Evolutionary conservation across 2,888 invertebrate genomes (phyloP).

Genomic region (Melieria omissa): DNA sequence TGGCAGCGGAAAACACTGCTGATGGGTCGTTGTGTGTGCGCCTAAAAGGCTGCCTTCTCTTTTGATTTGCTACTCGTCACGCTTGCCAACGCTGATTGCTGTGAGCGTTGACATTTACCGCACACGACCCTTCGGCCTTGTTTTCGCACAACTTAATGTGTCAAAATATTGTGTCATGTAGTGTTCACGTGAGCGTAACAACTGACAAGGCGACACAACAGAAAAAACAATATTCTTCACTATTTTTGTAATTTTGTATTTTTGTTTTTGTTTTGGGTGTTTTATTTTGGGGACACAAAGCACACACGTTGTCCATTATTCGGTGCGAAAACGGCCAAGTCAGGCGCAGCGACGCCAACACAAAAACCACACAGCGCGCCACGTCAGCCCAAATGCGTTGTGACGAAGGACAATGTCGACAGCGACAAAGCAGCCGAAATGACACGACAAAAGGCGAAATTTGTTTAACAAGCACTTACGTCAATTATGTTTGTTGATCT

Average conservation of each 20-base stretch:
- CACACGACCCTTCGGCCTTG: neutral
- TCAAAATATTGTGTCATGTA: too few relatives aligned
- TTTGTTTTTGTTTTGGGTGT: conserved; percentile 15
- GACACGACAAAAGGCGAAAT: conserved; percentile 39
- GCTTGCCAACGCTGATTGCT: conserved; percentile 1
- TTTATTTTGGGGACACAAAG: conserved; percentile 10
- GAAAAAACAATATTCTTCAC: too few relatives aligned
- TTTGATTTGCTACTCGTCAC: conserved; percentile 18
- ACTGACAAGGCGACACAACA: too few relatives aligned
- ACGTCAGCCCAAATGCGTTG: neutral
- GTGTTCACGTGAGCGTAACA: too few relatives aligned
- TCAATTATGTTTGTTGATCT: conserved; percentile 51
- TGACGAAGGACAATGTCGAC: conserved; percentile 23
- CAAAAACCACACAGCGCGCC: conserved; percentile 17
- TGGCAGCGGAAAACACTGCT: too few relatives aligned
- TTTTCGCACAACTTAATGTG: too few relatives aligned
- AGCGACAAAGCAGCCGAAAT: too few relatives aligned
- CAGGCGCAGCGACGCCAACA: neutral
- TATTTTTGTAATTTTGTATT: too few relatives aligned
- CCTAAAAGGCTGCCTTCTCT: conserved; percentile 21
- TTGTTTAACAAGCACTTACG: conserved; percentile 63
- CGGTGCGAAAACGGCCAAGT: neutral
- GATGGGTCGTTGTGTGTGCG: conserved; percentile 9
- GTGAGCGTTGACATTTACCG: neutral
- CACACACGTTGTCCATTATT: conserved; percentile 2